Conservation (phyloP, 2,113 vertebrate species). For the Sisor rabdophorus region DNA sequence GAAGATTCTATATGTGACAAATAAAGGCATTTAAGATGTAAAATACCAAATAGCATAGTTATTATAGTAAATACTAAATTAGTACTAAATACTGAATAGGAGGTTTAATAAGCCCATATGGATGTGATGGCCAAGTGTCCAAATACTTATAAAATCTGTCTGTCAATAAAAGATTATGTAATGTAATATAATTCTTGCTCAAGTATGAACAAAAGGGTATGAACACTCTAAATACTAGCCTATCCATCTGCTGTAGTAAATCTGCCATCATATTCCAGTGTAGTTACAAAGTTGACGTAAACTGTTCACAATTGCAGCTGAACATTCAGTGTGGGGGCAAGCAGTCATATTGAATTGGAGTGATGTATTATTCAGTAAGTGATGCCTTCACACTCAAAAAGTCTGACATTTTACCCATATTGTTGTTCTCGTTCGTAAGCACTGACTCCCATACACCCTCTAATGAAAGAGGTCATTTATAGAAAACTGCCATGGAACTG, state of each 20-base stretch:
- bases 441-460: constrained; percentile 41
- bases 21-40: too few species aligned
- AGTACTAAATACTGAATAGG: too few species aligned
- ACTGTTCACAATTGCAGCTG: constrained; percentile 30
- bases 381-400: constrained; percentile 50
- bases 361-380: constrained; percentile 49
- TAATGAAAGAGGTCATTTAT: constrained; percentile 37
- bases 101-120: too few species aligned
- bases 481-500: constrained; percentile 5
- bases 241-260: not conserved
- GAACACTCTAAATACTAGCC: not conserved
- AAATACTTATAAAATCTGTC: too few species aligned
- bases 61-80: too few species aligned
- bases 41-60: too few species aligned
- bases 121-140: too few species aligned
- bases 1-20: too few species aligned
- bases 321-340: constrained; percentile 45
- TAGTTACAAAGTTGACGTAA: constrained; percentile 35
- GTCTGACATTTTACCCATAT: constrained; percentile 51
- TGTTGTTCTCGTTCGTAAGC: constrained; percentile 46
- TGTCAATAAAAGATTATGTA: too few species aligned
- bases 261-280: constrained; percentile 16
- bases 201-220: not conserved
- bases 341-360: constrained; percentile 45
- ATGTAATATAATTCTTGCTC: not conserved